Evolutionary conservation across 2,888 invertebrate species (phyloP).

Genomic region (Drosophila phalerata): DNA sequence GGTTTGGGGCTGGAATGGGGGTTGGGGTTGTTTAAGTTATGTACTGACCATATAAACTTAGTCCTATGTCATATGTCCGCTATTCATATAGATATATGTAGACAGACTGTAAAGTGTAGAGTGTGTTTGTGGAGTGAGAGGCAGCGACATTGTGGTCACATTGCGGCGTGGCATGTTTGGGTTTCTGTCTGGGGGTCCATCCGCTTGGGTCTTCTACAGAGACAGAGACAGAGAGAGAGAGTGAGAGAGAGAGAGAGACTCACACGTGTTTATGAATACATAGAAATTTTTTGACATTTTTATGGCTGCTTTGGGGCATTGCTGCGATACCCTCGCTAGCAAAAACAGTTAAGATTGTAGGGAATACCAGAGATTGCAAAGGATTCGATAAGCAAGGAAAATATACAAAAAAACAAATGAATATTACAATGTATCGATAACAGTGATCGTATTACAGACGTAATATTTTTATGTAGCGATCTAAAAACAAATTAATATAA

Average conservation of each 20-base stretch:
- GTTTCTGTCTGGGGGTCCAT: slow-evolving; percentile 36
- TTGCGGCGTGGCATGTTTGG: slow-evolving; percentile 74
- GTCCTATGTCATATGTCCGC: slow-evolving; percentile 32
- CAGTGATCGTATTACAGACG: slow-evolving; percentile 55
- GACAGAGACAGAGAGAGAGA: slow-evolving; percentile 6
- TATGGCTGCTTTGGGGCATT: slow-evolving; percentile 70
- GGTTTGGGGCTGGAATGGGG: slow-evolving; percentile 30
- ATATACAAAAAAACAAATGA: neutral
- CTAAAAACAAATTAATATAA: neutral
- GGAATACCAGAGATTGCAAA: slow-evolving; percentile 39
- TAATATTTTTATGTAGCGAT: neutral
- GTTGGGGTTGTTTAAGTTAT: slow-evolving; percentile 65
- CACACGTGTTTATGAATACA: slow-evolving; percentile 77
- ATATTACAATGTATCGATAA: slow-evolving; percentile 38
- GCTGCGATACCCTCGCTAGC: slow-evolving; percentile 38
- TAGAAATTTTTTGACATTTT: slow-evolving; percentile 72
- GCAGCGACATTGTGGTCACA: slow-evolving; percentile 65
- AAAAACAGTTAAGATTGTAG: slow-evolving; percentile 44
- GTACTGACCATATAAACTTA: slow-evolving; percentile 57
- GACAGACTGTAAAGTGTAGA: slow-evolving; percentile 31
- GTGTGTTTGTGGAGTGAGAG: slow-evolving; percentile 8
- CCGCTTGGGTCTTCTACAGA: slow-evolving; percentile 31
- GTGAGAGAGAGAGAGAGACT: slow-evolving; percentile 7
- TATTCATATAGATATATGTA: slow-evolving; percentile 16
- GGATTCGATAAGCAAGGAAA: slow-evolving; percentile 17